Evolutionary conservation across 2,113 vertebrate species (phyloP).

Genomic region (Saguinus midas): DNA sequence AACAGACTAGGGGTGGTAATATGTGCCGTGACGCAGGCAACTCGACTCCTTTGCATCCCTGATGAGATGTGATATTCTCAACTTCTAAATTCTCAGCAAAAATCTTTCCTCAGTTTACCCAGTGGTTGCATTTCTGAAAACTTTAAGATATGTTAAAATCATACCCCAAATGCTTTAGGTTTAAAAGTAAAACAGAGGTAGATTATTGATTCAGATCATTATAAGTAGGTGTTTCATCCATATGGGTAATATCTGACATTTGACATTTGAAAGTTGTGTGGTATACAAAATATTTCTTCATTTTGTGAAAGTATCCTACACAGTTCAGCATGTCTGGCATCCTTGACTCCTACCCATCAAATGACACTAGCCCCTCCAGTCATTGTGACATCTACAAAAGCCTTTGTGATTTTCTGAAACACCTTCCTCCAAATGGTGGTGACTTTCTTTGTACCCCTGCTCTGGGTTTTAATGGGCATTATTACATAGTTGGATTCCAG

Average conservation of each 20-base stretch:
- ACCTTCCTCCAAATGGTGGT: not conserved
- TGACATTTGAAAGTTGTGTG: not conserved
- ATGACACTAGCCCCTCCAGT: not conserved
- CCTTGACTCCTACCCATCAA: not conserved
- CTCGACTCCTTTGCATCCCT: not conserved
- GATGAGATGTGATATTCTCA: not conserved
- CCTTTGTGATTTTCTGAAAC: not conserved
- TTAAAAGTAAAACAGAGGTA: not conserved
- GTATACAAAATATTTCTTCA: not conserved
- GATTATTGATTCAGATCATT: not conserved
- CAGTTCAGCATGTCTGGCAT: not conserved
- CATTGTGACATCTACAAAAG: not conserved
- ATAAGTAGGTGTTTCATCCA: not conserved
- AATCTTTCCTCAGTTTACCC: not conserved
- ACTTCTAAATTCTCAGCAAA: not conserved
- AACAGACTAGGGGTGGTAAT: not conserved
- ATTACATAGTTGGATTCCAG: not conserved
- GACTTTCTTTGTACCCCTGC: not conserved
- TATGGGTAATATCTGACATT: not conserved
- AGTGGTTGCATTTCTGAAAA: not conserved
- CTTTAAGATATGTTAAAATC: not conserved
- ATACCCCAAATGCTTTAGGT: not conserved
- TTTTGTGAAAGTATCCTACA: not conserved
- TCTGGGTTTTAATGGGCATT: not conserved
- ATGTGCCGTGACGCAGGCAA: fast-evolving